These are phyloP conservation scores for Cataglyphis hispanica DNA, from an alignment of 1,140 invertebrate species.

Conservation along the genomic window DNA sequence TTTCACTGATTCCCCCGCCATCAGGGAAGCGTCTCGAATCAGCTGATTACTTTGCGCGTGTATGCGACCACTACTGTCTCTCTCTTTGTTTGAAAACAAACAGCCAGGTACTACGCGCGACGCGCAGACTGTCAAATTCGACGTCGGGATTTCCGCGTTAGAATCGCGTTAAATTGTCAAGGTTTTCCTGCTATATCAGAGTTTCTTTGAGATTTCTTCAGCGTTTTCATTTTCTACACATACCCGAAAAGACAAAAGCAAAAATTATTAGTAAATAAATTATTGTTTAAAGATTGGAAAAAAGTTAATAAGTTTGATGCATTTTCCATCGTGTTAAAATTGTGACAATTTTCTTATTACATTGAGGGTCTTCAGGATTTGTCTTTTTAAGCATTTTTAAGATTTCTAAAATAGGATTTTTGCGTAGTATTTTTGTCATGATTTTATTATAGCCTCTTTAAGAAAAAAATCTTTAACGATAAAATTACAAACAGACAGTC, in stretches of 20 bases:
- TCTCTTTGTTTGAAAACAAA: constrained; percentile 85
- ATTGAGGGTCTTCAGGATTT: not conserved
- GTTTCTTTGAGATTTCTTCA: not conserved
- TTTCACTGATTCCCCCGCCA: constrained; percentile 77
- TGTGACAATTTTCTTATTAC: not conserved
- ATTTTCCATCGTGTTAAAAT: not conserved
- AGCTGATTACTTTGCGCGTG: constrained; percentile 80
- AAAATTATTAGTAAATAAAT: constrained; percentile 17
- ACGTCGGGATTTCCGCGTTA: constrained; percentile 33
- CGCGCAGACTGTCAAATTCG: constrained; percentile 68
- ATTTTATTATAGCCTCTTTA: not conserved
- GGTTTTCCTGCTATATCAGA: constrained; percentile 15
- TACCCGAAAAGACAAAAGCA: too few relatives aligned
- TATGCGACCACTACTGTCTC: constrained; percentile 69
- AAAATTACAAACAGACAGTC: not conserved
- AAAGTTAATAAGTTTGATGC: not conserved
- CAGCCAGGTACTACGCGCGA: constrained; percentile 33
- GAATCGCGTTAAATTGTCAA: not conserved
- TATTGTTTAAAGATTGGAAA: not conserved
- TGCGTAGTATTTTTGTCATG: not conserved
- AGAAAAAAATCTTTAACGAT: not conserved
- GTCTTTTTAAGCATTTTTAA: not conserved
- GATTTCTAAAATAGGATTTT: not conserved
- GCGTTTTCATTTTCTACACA: not conserved
- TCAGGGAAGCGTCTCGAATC: constrained; percentile 77